Conservation (phyloP, 2,888 invertebrate species). For the Notodonta ziczac region DNA sequence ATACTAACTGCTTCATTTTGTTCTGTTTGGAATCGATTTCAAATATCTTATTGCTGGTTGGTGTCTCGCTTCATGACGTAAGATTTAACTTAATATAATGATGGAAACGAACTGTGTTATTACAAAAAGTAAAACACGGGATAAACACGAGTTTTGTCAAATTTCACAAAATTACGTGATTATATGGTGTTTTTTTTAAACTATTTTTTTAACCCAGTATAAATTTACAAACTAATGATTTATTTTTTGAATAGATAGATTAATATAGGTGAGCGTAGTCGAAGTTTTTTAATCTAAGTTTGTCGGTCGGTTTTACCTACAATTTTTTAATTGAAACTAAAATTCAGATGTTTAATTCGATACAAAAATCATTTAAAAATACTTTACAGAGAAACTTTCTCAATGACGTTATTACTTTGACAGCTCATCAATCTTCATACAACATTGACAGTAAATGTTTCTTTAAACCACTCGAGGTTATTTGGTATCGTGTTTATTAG, state of each 20-base stretch:
- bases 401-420: not conserved
- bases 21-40: slow-evolving; percentile 47
- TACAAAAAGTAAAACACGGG: no score
- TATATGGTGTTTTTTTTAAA: no score
- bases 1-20: slow-evolving; percentile 63
- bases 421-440: not conserved
- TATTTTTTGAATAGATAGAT: slow-evolving; percentile 3
- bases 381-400: not conserved
- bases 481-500: slow-evolving; percentile 21
- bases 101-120: slow-evolving; percentile 2
- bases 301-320: no score
- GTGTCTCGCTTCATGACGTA: slow-evolving; percentile 37
- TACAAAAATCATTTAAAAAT: not conserved
- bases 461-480: slow-evolving; percentile 12
- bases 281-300: no score
- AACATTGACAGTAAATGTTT: not conserved
- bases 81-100: slow-evolving; percentile 32
- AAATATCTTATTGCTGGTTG: slow-evolving; percentile 39
- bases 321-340: no score
- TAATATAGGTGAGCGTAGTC: not conserved
- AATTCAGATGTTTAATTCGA: not conserved
- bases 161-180: no score
- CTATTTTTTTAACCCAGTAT: not conserved
- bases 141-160: no score
- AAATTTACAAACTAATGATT: slow-evolving; percentile 9